phyloP scores from a whole-genome alignment of 2,888 invertebrate species.

The Lissonota sp. region DNA sequence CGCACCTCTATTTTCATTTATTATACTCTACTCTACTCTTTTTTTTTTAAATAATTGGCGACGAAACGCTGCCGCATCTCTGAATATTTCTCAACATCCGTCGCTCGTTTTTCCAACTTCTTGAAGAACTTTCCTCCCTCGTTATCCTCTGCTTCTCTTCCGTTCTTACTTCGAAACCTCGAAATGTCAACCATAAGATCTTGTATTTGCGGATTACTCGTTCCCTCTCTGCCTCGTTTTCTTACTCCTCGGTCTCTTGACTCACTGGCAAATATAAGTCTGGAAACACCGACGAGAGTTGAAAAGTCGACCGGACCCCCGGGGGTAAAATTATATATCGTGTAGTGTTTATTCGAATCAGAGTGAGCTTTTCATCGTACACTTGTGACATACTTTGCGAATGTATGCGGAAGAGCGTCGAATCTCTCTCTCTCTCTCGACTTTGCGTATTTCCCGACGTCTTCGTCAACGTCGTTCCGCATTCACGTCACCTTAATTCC shows the following conservation, averaged over 20 bases:
- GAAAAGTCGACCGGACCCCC: background rate
- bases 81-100: background rate
- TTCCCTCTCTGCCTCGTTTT: background rate
- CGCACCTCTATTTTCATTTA: too few species aligned
- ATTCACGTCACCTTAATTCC: slow-evolving; percentile 69
- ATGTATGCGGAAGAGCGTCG: slow-evolving; percentile 1
- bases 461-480: slow-evolving; percentile 49
- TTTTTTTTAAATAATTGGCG: slow-evolving; percentile 34
- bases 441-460: slow-evolving; percentile 21
- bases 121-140: slow-evolving; percentile 22
- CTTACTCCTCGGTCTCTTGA: background rate
- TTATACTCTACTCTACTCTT: too few species aligned
- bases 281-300: slow-evolving; percentile 40
- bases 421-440: slow-evolving; percentile 5
- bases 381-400: background rate
- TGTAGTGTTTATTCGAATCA: slow-evolving; percentile 54
- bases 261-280: background rate
- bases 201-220: background rate
- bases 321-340: slow-evolving; percentile 37
- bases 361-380: background rate
- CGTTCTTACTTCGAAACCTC: background rate
- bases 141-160: background rate
- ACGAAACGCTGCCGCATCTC: background rate
- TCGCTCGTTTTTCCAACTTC: background rate
- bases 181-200: slow-evolving; percentile 27